Evolutionary conservation across 2,888 invertebrate genomes (phyloP).

Genomic region (Watsonalla cultraria): DNA sequence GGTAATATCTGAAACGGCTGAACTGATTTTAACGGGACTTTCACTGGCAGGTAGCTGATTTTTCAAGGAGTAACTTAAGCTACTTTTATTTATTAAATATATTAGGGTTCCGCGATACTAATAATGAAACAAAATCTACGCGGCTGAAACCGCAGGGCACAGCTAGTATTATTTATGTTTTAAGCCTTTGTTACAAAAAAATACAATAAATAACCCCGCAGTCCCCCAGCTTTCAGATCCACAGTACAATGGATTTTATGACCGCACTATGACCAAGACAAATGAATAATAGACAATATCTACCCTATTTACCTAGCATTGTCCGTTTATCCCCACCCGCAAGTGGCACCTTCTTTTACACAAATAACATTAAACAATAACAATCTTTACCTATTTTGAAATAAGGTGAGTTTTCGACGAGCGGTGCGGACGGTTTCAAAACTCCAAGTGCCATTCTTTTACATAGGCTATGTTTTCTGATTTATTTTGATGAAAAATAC

Average conservation of each 20-base stretch:
- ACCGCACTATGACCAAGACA: constrained; percentile 68
- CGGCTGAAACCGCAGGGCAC: no score
- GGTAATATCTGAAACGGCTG: no score
- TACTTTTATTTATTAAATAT: no score
- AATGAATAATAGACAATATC: constrained; percentile 71
- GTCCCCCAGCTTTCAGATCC: constrained; percentile 10
- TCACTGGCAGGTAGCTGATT: no score
- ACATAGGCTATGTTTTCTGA: constrained; percentile 50
- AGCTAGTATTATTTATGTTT: no score
- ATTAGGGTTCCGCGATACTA: no score
- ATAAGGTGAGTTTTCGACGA: constrained; percentile 57
- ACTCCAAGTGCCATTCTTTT: constrained; percentile 64
- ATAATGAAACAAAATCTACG: no score
- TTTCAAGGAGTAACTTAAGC: no score
- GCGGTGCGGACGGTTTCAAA: constrained; percentile 51
- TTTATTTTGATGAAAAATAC: constrained; percentile 15
- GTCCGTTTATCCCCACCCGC: constrained; percentile 53
- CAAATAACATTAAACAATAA: constrained; percentile 37
- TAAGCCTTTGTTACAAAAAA: constrained; percentile 17
- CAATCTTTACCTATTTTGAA: constrained; percentile 28
- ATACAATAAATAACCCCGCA: constrained; percentile 3
- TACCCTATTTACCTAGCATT: constrained; percentile 64
- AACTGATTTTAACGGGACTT: no score
- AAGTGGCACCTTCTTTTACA: constrained; percentile 66
- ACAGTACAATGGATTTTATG: constrained; percentile 59